Percentiles rank a stretch among this genome's conserved stretches.
Conservation (phyloP, 35 echinoderm and acorn worm genomes). For the Apostichopus japonicus region DNA sequence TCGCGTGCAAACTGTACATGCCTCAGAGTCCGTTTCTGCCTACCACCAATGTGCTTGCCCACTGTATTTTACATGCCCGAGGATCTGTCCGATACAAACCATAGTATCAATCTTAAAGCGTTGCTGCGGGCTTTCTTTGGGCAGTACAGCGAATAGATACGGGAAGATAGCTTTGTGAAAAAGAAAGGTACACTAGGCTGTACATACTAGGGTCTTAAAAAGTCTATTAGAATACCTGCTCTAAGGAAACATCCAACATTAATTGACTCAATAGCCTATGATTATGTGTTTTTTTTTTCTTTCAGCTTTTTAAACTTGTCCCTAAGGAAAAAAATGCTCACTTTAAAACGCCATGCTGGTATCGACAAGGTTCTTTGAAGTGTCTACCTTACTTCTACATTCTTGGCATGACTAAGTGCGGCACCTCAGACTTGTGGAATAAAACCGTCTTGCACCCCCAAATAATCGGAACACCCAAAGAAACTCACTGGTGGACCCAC, state of each 20-base stretch:
- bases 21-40: too few species aligned
- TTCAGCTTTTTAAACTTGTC: conserved; percentile 51
- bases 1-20: too few species aligned
- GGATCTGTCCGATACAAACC: neutral
- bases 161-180: too few species aligned
- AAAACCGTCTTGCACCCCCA: conserved; percentile 63
- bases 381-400: conserved; percentile 81
- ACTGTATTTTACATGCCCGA: too few species aligned
- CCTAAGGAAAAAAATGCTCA: conserved; percentile 14
- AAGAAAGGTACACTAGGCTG: too few species aligned
- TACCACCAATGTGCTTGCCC: too few species aligned
- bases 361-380: neutral
- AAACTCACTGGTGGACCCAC: conserved; percentile 74
- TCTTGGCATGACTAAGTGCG: conserved; percentile 72
- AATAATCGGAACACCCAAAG: conserved; percentile 36
- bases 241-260: neutral
- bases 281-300: neutral
- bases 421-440: conserved; percentile 68
- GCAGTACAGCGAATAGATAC: too few species aligned
- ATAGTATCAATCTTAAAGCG: neutral
- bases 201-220: too few species aligned
- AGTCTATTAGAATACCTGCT: neutral
- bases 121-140: too few species aligned
- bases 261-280: too few species aligned
- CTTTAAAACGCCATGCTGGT: conserved; percentile 76